Conservation (phyloP, 2,797 vertebrate species). For the Monodelphis domestica region DNA sequence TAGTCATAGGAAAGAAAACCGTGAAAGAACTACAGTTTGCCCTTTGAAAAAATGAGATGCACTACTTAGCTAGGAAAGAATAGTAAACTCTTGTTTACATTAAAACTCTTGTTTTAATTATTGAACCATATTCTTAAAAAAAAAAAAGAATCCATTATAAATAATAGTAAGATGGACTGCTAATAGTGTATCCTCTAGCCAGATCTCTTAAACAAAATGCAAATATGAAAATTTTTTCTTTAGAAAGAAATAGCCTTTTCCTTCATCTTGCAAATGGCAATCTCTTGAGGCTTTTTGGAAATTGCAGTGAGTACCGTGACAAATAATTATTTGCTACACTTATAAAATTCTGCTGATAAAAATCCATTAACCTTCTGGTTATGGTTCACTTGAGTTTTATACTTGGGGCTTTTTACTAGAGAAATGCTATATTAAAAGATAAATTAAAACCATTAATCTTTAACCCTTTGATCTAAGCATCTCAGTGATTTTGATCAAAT, state of each 20-base stretch:
- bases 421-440: constrained; percentile 85
- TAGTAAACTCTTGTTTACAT: not conserved
- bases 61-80: not conserved
- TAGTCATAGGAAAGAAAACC: not conserved
- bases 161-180: constrained; percentile 28
- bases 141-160: constrained; percentile 30
- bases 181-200: not conserved
- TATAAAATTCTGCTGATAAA: constrained; percentile 87
- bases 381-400: constrained; percentile 86
- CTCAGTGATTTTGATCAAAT: constrained; percentile 71
- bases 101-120: constrained; percentile 11
- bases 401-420: constrained; percentile 84
- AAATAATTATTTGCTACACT: constrained; percentile 87
- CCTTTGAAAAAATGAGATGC: constrained; percentile 17
- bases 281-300: constrained; percentile 82
- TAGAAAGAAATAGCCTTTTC: constrained; percentile 77
- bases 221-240: constrained; percentile 79
- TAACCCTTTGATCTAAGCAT: constrained; percentile 83
- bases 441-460: constrained; percentile 88
- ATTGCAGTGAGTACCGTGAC: constrained; percentile 79
- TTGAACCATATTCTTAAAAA: constrained; percentile 37
- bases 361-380: constrained; percentile 86
- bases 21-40: not conserved
- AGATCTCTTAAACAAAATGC: constrained; percentile 62
- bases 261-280: constrained; percentile 68